Evolutionary conservation across 2,888 invertebrate genomes (phyloP).

Genomic region (Thecocarcelia acutangulata): DNA sequence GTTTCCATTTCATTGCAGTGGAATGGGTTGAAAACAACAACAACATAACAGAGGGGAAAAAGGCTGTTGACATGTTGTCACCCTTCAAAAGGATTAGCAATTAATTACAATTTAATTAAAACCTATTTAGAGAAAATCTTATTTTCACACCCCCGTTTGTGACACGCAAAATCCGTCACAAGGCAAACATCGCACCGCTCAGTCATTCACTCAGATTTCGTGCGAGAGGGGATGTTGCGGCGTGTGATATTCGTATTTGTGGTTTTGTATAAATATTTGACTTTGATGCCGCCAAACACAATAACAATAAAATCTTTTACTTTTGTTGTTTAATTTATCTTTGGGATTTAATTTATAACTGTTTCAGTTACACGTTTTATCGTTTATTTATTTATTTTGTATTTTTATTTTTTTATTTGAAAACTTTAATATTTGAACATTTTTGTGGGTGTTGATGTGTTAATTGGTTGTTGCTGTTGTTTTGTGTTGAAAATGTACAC

Average conservation of each 20-base stretch:
- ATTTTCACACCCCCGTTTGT: constrained; percentile 40
- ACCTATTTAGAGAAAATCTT: constrained; percentile 46
- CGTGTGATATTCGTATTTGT: constrained; percentile 2
- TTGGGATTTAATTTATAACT: constrained; percentile 46
- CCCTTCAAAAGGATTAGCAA: constrained; percentile 48
- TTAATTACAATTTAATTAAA: constrained; percentile 66
- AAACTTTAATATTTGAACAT: constrained; percentile 35
- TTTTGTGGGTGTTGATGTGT: constrained; percentile 64
- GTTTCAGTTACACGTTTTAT: constrained; percentile 26
- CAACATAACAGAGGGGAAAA: background rate
- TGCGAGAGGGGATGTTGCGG: background rate
- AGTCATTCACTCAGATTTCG: no score
- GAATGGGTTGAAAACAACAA: background rate
- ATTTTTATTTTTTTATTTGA: background rate
- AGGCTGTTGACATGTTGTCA: constrained; percentile 4
- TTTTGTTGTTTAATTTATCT: constrained; percentile 33
- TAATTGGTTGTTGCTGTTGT: constrained; percentile 59
- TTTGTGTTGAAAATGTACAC: constrained; percentile 26
- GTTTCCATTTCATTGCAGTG: no score
- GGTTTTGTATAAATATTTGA: constrained; percentile 44
- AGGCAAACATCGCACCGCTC: background rate
- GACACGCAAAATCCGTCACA: background rate
- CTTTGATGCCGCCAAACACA: constrained; percentile 3
- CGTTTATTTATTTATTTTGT: constrained; percentile 7
- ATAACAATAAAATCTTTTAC: constrained; percentile 10